Evolutionary conservation across 2,888 invertebrate species (phyloP), one percentile per base, ranked within the genome.

Genomic region (Amiota communis): DNA sequence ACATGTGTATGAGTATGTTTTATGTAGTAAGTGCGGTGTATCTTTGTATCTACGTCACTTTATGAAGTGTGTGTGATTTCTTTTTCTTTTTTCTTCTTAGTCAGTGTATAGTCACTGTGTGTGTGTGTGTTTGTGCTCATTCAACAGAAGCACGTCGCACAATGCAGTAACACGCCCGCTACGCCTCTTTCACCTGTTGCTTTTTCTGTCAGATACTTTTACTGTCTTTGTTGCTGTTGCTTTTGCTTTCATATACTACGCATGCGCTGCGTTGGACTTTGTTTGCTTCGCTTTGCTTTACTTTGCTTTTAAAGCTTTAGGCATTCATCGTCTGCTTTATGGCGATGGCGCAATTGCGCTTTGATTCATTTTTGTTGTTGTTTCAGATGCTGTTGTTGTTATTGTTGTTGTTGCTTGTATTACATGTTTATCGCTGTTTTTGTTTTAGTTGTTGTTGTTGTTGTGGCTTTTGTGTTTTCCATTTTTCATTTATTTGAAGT

Each of bases 321-420:
- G 47, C 13, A 63, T 13, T 23, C 46, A 46, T 63, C 63, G 63
- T 53, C 46, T 63, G 63, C 63, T 63, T n/a, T 73, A 67, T 36
- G 20, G 70, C 81, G 82, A 83, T 83, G 83, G 84, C 85, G 83
- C 85, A 85, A 83, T 81, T 76, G 64, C 53, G 59, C 59, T 12
- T 15, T 17, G 59, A 59, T 20, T 15, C 59, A 20, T 9, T 15
- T 17, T 59, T 59, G 59, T 59, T 53, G n/a, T 53, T 53, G 53
- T 12, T 53, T 2, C n/a, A n/a, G n/a, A 8, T 53, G 53, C 2
- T 2, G 53, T 36, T 53, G 53, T 53, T 53, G 53, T 59, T 57
- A 10, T 15, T 57, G 20, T 59, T 59, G 17, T 20, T 15, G 20
- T 53, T 67, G 23, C 51, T 51, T 17, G 53, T 68, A 68, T 68